A percentile compares a stretch with the other conserved stretches of the same genome.
Conservation (phyloP, 2,113 vertebrate species). For the Bubo blakistoni region DNA sequence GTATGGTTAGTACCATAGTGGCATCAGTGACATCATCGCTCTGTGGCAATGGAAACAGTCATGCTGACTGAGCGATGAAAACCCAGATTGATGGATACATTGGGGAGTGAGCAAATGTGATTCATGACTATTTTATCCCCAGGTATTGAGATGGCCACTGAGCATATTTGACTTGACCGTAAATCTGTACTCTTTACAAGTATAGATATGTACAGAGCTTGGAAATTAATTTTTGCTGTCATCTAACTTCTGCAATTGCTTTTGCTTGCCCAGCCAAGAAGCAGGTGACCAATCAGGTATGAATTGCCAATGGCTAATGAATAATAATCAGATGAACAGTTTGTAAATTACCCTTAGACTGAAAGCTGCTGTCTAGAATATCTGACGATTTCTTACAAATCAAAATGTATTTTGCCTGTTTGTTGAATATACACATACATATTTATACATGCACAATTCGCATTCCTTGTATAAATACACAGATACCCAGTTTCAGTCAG, state of each 20-base stretch:
- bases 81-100: background rate
- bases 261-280: conserved; percentile 1
- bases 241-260: background rate
- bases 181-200: background rate
- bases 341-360: background rate
- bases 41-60: background rate
- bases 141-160: background rate
- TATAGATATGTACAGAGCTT: background rate
- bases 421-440: background rate
- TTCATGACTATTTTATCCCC: background rate
- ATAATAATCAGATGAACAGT: background rate
- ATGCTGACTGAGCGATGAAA: background rate
- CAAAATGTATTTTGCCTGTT: background rate
- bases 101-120: background rate
- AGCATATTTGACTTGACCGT: background rate
- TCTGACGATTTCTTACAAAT: background rate
- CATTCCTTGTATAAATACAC: background rate
- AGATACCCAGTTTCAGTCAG: background rate
- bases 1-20: background rate
- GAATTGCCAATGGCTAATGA: background rate
- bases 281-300: conserved; percentile 6
- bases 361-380: background rate
- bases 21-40: background rate
- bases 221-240: background rate
- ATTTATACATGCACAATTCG: background rate